Percentiles rank a stretch among this genome's conserved stretches.
phyloP scores from a whole-genome alignment of 2,797 vertebrate species.

The Amazona finschi region DNA sequence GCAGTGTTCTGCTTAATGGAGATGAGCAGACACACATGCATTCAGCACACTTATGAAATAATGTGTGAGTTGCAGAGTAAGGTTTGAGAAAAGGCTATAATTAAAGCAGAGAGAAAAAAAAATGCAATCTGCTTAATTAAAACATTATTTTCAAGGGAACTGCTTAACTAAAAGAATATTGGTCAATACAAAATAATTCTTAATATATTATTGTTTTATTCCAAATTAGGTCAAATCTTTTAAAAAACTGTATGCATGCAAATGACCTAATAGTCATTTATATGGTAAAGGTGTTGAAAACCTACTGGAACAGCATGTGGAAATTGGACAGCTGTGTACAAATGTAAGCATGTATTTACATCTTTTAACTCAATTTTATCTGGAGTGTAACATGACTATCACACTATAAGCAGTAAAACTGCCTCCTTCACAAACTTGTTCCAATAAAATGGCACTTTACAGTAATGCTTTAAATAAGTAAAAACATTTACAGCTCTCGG shows the following conservation, averaged over 20 bases:
- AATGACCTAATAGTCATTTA: background rate
- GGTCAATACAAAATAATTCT: background rate
- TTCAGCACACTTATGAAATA: background rate
- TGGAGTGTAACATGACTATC: background rate
- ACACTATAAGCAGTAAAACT: background rate
- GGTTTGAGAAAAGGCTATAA: background rate
- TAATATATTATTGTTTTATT: background rate
- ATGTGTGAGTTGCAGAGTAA: background rate
- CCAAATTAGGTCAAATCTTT: background rate
- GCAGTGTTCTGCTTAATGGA: background rate
- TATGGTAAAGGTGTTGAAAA: background rate
- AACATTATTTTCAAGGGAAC: background rate
- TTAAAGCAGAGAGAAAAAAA: background rate
- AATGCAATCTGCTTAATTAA: background rate
- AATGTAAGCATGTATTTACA: background rate
- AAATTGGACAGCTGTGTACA: background rate
- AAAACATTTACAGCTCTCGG: constrained; percentile 25
- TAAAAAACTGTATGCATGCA: background rate
- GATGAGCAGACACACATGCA: background rate
- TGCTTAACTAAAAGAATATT: background rate
- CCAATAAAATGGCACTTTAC: background rate
- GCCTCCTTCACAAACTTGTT: background rate
- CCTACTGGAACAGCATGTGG: background rate
- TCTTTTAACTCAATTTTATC: background rate
- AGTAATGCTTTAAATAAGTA: constrained; percentile 33